phyloP scores from a whole-genome alignment of 2,113 vertebrate genomes.

The Romanogobio albipinnatus region DNA sequence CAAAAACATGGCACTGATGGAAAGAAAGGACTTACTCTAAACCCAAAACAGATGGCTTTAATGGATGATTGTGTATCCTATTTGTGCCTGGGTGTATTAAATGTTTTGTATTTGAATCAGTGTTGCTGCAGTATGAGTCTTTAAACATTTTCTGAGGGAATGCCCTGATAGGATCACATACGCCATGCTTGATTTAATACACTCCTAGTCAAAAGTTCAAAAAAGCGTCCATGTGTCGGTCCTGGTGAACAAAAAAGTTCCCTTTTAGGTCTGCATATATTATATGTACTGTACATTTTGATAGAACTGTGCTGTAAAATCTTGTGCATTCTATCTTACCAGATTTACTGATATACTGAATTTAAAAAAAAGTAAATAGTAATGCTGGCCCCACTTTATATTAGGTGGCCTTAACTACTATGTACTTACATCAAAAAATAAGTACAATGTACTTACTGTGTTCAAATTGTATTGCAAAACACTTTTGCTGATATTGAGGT shows the following conservation, averaged over 20 bases:
- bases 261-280: background rate
- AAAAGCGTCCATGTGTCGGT: background rate
- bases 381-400: no score
- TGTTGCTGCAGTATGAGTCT: background rate
- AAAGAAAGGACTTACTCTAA: constrained; percentile 67
- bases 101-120: constrained; percentile 6
- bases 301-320: background rate
- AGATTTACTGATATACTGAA: background rate
- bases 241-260: background rate
- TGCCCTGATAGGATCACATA: constrained; percentile 1
- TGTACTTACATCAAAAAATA: no score
- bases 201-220: background rate
- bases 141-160: constrained; percentile 23
- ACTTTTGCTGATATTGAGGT: no score
- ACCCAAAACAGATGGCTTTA: constrained; percentile 71
- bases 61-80: constrained; percentile 64
- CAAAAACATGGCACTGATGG: constrained; percentile 57
- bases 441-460: no score
- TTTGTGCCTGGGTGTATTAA: constrained; percentile 51
- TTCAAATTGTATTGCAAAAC: no score
- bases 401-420: no score
- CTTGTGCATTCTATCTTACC: background rate
- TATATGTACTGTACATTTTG: background rate
- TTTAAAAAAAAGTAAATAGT: background rate
- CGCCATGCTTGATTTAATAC: background rate